Base-by-base conservation (phyloP, 2,797 vertebrate genomes). In the Sebastes minor region DNA sequence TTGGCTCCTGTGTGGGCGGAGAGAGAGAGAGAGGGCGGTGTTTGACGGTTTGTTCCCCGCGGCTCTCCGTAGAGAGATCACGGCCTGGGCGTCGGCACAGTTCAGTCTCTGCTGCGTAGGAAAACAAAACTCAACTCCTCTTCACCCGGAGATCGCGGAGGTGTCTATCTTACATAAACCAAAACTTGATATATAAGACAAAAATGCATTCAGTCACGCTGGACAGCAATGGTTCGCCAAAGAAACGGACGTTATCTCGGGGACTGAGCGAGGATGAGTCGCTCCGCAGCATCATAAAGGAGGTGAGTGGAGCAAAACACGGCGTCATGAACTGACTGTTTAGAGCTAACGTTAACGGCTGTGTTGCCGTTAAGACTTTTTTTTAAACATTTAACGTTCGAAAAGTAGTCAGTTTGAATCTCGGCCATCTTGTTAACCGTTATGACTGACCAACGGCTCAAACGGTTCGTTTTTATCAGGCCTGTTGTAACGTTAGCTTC, bases 251-350 rank as follows among this genome's bases (percentile, higher is more conserved):
- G 12, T 76, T 95, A 11, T 95, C 96, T 53, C 94, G 95, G 25
- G 95, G 92, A 72, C 56, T 95, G 67, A 96, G 95, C 81, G 96
- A 96, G 64, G 96, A 96, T 4, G 96, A 96, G 84, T 96, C 95
- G 3, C 93, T 96, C 2, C 93, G 94, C 62, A 94, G 89, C 87
- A 91, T 96, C 1, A 96, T 96, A 8, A 91, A 89, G 60, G 96
- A 96, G 95, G 96, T 96, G 78, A 87, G 91, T 13, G 7, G 12
- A 25, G 42, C 18, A 67, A 90, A 84, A 84, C 69, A 84, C 75
- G n/a, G 11, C 57, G 64, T 38, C 65, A 10, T 28, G 7, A 14
- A 12, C 5, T n/a, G 7, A 38, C 2, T 4, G 74, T 75, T 35
- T 2, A 3, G 8, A 57, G 64, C 59, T 65, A 52, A 78, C 74